These are phyloP conservation scores for Trimorus sp. DNA, from an alignment of 2,888 invertebrate species.

Conservation along the genomic window DNA sequence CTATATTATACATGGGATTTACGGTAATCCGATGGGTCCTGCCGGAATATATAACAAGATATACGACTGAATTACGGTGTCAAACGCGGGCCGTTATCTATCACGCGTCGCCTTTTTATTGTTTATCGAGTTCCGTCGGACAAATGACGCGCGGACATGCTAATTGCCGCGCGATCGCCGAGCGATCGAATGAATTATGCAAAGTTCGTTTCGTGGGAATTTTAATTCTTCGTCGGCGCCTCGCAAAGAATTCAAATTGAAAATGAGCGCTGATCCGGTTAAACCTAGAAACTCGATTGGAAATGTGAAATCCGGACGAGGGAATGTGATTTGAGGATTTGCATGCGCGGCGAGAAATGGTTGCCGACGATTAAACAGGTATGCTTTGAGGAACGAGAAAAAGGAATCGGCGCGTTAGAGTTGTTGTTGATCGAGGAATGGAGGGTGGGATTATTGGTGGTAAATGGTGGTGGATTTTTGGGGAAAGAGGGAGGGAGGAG, in stretches of 20 bases:
- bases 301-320: slow-evolving; percentile 12
- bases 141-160: slow-evolving; percentile 1
- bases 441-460: too few species aligned
- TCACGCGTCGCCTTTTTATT: slow-evolving; percentile 37
- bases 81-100: slow-evolving; percentile 37
- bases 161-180: slow-evolving; percentile 39
- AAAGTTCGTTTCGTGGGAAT: slow-evolving; percentile 29
- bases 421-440: too few species aligned
- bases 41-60: slow-evolving; percentile 55
- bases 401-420: too few species aligned
- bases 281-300: slow-evolving; percentile 28
- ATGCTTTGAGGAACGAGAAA: too few species aligned
- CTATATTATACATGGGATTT: slow-evolving; percentile 64
- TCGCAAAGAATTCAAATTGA: slow-evolving; percentile 48
- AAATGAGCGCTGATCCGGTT: slow-evolving; percentile 36
- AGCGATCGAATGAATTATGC: slow-evolving; percentile 38
- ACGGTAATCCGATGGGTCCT: slow-evolving; percentile 56
- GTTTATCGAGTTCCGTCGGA: slow-evolving; percentile 21
- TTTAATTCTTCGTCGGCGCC: slow-evolving; percentile 36
- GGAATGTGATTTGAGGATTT: slow-evolving; percentile 20
- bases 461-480: too few species aligned
- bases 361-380: too few species aligned
- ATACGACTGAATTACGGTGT: slow-evolving; percentile 54
- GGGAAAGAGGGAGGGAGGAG: too few species aligned
- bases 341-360: not conserved